A percentile compares a stretch with the other conserved stretches of the same genome.
Conservation (phyloP, 1,140 invertebrate genomes). For the Zeugodacus cucurbitae region DNA sequence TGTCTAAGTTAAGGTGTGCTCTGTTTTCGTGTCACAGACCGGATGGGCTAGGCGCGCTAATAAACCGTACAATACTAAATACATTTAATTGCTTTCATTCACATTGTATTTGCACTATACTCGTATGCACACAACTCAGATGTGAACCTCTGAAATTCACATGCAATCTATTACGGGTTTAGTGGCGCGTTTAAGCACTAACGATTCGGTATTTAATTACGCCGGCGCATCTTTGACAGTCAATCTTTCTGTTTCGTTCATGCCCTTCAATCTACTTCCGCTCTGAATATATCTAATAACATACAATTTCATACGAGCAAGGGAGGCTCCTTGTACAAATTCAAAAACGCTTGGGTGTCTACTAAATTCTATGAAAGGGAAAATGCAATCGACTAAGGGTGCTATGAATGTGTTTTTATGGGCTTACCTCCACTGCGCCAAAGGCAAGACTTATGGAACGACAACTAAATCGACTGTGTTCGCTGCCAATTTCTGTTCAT, state of each 20-base stretch:
- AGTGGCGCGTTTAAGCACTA: too few species aligned
- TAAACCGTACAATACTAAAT: neutral
- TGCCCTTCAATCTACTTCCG: too few species aligned
- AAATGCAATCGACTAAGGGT: too few species aligned
- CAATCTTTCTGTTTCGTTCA: too few species aligned
- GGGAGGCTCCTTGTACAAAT: too few species aligned
- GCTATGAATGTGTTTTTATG: too few species aligned
- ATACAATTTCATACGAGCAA: too few species aligned
- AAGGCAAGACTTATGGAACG: neutral
- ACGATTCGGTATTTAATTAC: too few species aligned
- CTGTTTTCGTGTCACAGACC: neutral
- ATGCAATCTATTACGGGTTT: neutral
- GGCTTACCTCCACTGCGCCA: neutral
- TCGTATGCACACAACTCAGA: neutral
- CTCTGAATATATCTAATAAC: too few species aligned
- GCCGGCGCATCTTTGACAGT: too few species aligned
- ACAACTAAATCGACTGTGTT: neutral
- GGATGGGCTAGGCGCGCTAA: neutral
- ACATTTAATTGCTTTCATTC: neutral
- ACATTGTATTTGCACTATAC: neutral
- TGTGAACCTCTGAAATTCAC: neutral
- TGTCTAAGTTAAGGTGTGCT: slow-evolving; percentile 9
- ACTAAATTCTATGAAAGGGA: too few species aligned
- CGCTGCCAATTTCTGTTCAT: neutral
- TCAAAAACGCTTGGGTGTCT: too few species aligned